phyloP scores from a whole-genome alignment of 2,888 invertebrate genomes.

The Macaria liturata region DNA sequence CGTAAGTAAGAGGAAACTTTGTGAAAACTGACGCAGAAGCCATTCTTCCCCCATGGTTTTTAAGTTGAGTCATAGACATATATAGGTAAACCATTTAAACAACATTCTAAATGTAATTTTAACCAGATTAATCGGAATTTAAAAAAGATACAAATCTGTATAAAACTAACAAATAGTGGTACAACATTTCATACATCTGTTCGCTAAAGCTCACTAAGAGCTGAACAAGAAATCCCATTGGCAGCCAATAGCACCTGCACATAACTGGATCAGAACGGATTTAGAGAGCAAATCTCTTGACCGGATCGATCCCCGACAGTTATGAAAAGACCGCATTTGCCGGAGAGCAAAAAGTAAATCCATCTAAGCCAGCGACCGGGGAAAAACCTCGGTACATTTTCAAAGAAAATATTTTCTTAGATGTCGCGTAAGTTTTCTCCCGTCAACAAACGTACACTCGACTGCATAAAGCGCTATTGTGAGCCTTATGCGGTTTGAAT shows the following conservation, averaged over 20 bases:
- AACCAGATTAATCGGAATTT: too few species aligned
- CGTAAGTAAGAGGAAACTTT: too few species aligned
- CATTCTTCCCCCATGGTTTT: too few species aligned
- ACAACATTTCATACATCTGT: too few species aligned
- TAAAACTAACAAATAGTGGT: too few species aligned
- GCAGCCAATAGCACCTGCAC: constrained; percentile 21
- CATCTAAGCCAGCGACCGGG: constrained; percentile 59
- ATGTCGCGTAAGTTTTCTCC: constrained; percentile 63
- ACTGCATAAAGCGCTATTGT: constrained; percentile 15
- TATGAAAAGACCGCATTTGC: constrained; percentile 72
- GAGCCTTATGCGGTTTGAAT: constrained; percentile 33
- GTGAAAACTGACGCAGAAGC: too few species aligned
- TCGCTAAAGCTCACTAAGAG: too few species aligned
- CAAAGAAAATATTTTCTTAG: constrained; percentile 71
- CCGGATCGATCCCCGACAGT: constrained; percentile 69
- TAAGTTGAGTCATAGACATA: too few species aligned
- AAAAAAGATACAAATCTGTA: too few species aligned
- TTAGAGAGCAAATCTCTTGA: constrained; percentile 62
- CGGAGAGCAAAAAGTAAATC: constrained; percentile 60
- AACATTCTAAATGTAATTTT: too few species aligned
- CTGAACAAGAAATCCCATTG: background rate
- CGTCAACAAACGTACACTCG: constrained; percentile 41
- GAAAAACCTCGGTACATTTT: constrained; percentile 67
- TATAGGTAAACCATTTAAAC: too few species aligned
- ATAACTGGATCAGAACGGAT: constrained; percentile 57